A percentile compares a stretch with the other conserved stretches of the same genome.
Evolutionary conservation across 2,113 vertebrate species (phyloP).

Genomic region (Carassius carassius): DNA sequence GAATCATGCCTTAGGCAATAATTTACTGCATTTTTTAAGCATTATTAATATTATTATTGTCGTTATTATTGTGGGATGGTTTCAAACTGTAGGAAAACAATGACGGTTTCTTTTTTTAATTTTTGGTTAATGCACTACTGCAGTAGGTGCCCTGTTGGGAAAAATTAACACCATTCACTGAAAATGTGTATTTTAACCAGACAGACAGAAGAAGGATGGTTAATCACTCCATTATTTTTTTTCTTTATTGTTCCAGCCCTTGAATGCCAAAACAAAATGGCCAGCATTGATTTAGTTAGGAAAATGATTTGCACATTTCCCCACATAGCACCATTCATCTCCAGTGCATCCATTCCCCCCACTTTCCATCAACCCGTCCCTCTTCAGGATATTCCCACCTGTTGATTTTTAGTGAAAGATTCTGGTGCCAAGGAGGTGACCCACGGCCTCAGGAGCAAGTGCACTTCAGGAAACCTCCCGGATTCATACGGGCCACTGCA

Average conservation of each 20-base stretch:
- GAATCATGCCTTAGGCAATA: conserved; percentile 87
- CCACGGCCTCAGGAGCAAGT: background rate
- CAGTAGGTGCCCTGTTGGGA: conserved; percentile 75
- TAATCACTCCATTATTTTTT: conserved; percentile 34
- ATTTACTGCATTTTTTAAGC: conserved; percentile 86
- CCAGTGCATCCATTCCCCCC: background rate
- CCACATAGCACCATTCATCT: background rate
- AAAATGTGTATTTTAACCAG: background rate
- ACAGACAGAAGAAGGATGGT: background rate
- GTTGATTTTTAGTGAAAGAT: conserved; percentile 1
- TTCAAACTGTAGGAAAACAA: conserved; percentile 72
- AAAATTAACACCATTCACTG: conserved; percentile 16
- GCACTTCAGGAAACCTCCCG: conserved; percentile 8
- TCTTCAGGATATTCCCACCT: background rate
- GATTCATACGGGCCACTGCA: conserved; percentile 26
- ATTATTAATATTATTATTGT: conserved; percentile 81
- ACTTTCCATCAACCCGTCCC: background rate
- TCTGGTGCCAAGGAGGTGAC: background rate
- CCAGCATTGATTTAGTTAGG: conserved; percentile 26
- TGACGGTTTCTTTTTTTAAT: conserved; percentile 71
- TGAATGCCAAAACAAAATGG: conserved; percentile 26
- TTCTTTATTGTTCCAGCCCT: conserved; percentile 2
- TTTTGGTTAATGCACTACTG: conserved; percentile 84
- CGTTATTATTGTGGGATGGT: conserved; percentile 48
- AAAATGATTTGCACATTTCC: conserved; percentile 29